Base-by-base conservation (phyloP, 1,140 invertebrate species). In the Ceratosolen solmsi region DNA sequence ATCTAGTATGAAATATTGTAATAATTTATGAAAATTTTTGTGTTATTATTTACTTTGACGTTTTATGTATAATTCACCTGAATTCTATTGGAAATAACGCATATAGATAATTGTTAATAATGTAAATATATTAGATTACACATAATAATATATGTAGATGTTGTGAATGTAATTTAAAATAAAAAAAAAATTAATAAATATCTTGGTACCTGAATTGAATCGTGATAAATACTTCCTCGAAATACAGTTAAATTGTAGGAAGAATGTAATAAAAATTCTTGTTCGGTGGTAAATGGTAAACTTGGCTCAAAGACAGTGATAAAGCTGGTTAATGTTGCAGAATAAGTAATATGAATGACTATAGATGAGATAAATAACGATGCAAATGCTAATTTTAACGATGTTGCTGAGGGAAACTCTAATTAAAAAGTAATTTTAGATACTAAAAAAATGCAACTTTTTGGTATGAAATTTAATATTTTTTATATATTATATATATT, bases 271-370 rank as follows among this genome's bases (percentile, higher is more conserved):
- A 73, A 20, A 38, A 73, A 82, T 79, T 82, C 65, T 33, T 75
- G 75, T 71, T 79, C 76, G 9, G 15, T 36, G 36, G 41, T 46
- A 41, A 77, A 81, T 8, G 83, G 74, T 22, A 84, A 73, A 33
- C 25, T 78, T 11, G 72, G 60, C 7, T 15, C 27, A 51, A 33
- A 46, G 0, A 78, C 33, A 25, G 81, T 38, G 9, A 82, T 63
- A 33, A 72, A 82, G 11, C 81, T 82, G 1, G 81, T 82, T 15
- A 82, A 56, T 1, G 68, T 72, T 49, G 74, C 81, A 0, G 81
- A 82, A 25, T 82, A 82, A 72, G 20, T 73, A 25, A 60, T 78
- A 36, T 77, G 27, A 36, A 72, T 73, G 0, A 82, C 22, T 68
- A 73, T 71, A 9, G 74, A 77, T 25, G 75, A 46, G 8, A 78